phyloP scores from a whole-genome alignment of 1,140 invertebrate genomes.

The Cyrtorhinus lividipennis region DNA sequence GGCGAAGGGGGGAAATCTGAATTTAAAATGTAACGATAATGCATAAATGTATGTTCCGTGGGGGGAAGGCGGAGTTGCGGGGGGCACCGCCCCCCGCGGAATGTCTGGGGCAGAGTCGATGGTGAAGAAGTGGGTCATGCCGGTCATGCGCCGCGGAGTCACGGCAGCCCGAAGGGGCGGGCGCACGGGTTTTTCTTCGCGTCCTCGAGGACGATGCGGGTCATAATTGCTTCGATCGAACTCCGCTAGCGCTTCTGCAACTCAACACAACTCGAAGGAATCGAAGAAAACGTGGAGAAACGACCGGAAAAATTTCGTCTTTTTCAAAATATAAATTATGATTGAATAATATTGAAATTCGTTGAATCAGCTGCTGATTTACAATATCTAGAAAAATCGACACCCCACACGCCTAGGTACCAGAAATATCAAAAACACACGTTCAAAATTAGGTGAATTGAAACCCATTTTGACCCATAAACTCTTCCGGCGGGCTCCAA shows the following conservation, averaged over 20 bases:
- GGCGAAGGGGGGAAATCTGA: slow-evolving; percentile 28
- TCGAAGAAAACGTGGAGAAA: not conserved
- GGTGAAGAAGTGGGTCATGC: slow-evolving; percentile 14
- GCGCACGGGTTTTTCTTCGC: not conserved
- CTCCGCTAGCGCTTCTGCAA: not conserved
- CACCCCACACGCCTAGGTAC: too few species aligned
- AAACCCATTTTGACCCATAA: too few species aligned
- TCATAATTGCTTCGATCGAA: not conserved
- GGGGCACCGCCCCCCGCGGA: not conserved
- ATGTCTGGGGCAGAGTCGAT: slow-evolving; percentile 11
- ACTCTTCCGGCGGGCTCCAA: too few species aligned
- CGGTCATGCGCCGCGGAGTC: slow-evolving; percentile 1
- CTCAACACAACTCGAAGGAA: not conserved
- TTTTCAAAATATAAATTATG: not conserved
- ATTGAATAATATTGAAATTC: too few species aligned
- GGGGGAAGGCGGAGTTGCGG: slow-evolving; percentile 21
- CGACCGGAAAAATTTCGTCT: not conserved
- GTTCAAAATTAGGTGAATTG: too few species aligned
- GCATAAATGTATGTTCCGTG: slow-evolving; percentile 24
- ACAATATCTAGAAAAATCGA: too few species aligned
- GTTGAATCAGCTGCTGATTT: too few species aligned
- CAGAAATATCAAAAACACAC: too few species aligned
- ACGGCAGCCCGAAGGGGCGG: not conserved
- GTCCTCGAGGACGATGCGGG: not conserved
- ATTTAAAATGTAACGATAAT: slow-evolving; percentile 27